Conservation (phyloP, 2,888 invertebrate species). For the Platycnemis pennipes region DNA sequence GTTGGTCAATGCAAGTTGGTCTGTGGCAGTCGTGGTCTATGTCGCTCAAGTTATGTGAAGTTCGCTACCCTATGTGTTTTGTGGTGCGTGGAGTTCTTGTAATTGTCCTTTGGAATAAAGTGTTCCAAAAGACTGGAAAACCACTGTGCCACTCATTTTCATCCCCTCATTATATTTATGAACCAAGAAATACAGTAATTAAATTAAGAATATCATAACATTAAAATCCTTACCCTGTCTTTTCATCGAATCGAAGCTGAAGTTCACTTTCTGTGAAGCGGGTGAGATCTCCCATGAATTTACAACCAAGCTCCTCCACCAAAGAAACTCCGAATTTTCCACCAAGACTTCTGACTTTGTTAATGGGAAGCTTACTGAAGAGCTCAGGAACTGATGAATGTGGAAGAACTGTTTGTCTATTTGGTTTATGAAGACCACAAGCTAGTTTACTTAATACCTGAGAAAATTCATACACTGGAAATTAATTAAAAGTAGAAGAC, state of each 20-base stretch:
- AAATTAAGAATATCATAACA: too few species aligned
- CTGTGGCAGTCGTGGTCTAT: too few species aligned
- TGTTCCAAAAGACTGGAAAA: too few species aligned
- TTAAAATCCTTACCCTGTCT: constrained; percentile 90
- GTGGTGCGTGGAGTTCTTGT: too few species aligned
- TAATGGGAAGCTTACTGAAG: constrained; percentile 87
- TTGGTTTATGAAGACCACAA: constrained; percentile 95
- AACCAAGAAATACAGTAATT: too few species aligned
- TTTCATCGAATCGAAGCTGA: constrained; percentile 88
- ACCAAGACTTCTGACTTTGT: constrained; percentile 94
- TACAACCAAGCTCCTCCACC: constrained; percentile 86
- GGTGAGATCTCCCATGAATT: constrained; percentile 90
- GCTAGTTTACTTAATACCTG: constrained; percentile 94
- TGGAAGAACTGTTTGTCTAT: constrained; percentile 95
- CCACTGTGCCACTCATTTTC: too few species aligned
- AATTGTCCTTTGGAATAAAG: too few species aligned
- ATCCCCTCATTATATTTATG: too few species aligned
- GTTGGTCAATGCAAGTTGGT: too few species aligned
- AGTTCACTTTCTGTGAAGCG: constrained; percentile 87
- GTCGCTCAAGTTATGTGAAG: too few species aligned
- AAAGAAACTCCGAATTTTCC: constrained; percentile 95
- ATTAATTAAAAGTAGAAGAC: neutral
- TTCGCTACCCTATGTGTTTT: too few species aligned
- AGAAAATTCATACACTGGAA: constrained; percentile 69
- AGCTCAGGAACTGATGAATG: constrained; percentile 84